Evolutionary conservation across 2,888 invertebrate genomes (phyloP).

Genomic region (Tipula confusa): DNA sequence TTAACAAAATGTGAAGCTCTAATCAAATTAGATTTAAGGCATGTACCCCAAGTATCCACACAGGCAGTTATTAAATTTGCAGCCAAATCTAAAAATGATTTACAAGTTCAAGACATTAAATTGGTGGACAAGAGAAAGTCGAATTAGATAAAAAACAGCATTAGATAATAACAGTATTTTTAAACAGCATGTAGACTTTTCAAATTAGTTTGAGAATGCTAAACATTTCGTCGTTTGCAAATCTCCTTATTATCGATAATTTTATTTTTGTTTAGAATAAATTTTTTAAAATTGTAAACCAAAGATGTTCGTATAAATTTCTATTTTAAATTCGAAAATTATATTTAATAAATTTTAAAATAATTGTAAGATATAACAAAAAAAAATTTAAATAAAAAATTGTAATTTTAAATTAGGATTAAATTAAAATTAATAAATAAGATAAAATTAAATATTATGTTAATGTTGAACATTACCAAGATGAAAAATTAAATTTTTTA

Average conservation of each 20-base stretch:
- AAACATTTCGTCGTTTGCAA: background rate
- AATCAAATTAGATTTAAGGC: slow-evolving; percentile 69
- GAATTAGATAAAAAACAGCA: slow-evolving; percentile 27
- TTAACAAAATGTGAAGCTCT: slow-evolving; percentile 70
- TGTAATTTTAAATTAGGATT: background rate
- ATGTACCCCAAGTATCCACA: slow-evolving; percentile 73
- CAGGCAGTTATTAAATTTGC: slow-evolving; percentile 81
- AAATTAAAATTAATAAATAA: background rate
- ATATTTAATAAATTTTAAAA: background rate
- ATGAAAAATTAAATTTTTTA: background rate
- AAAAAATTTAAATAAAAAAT: background rate
- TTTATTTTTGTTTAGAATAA: background rate
- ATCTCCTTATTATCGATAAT: background rate
- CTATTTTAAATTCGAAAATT: slow-evolving; percentile 12
- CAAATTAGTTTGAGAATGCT: background rate
- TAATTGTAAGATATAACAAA: background rate
- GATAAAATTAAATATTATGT: background rate
- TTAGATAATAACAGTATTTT: background rate
- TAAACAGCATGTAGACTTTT: background rate
- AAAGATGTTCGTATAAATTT: background rate
- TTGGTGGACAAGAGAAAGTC: slow-evolving; percentile 59
- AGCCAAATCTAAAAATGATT: slow-evolving; percentile 71
- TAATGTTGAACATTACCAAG: background rate
- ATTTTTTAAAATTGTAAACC: background rate
- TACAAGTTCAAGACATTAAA: slow-evolving; percentile 75